Evolutionary conservation across 2,797 vertebrate genomes (phyloP), one percentile per base, ranked within the genome.

Genomic region (Rallus crepitans): DNA sequence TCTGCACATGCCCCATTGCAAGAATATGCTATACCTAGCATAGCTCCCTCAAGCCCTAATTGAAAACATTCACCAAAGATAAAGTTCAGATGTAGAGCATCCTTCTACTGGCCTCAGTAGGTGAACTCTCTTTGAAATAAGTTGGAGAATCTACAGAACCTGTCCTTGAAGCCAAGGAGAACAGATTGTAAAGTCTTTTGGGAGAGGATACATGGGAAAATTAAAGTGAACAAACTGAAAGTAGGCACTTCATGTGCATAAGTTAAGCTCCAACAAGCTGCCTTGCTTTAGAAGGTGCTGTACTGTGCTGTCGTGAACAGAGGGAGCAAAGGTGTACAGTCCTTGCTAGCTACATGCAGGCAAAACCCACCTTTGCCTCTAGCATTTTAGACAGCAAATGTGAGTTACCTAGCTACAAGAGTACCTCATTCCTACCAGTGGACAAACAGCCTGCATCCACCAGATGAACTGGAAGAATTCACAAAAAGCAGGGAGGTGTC

Each of bases 311-410:
- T 4, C 33, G 52, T 35, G 48, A 81, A 7, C n/a, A 37, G 55
- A 65, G 20, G 30, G 23, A 76, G 42, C 6, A 55, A 72, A 16
- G 16, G 1, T 16, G 19, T 28, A 42, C 13, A 37, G 40, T 25
- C 27, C 31, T 28, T 48, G 14, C 25, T 56, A 30, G 17, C 7
- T 76, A 37, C 33, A 19, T 7, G 23, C 11, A 53, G 24, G 20
- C 11, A 45, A 63, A 81, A 39, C 21, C 21, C n/a, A 69, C 7
- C 9, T 52, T 33, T 61, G 35, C 23, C 63, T 86, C 24, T 2
- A 42, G 15, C 48, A 40, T 61, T 83, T 57, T 10, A 70, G 7
- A 21, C 31, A 84, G 59, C 0, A 0, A 56, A 19, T 0, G 3
- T 30, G 69, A 68, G 15, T 18, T 45, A 52, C 19, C 31, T 82